Evolutionary conservation across 2,888 invertebrate genomes (phyloP).

Genomic region (Microctonus brassicae): DNA sequence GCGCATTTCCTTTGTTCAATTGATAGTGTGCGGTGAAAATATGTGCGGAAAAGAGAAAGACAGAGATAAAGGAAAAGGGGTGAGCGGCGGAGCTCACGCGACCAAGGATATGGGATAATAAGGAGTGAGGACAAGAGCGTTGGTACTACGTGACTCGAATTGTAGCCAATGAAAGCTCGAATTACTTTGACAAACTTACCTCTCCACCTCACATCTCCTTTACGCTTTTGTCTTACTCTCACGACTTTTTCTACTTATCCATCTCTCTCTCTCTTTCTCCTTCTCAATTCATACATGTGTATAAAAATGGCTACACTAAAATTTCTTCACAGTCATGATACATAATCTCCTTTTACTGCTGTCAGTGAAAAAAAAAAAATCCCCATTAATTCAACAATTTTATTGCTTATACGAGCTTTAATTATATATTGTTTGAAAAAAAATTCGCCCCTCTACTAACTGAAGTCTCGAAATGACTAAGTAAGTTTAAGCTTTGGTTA

Average conservation of each 20-base stretch:
- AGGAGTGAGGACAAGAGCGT: constrained; percentile 48
- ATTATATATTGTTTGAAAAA: neutral
- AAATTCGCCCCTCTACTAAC: too few species aligned
- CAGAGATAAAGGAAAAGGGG: constrained; percentile 34
- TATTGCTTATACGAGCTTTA: neutral
- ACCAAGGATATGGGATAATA: constrained; percentile 42
- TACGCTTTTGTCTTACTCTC: neutral
- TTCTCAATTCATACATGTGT: neutral
- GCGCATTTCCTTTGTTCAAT: constrained; percentile 26
- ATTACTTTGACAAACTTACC: constrained; percentile 64
- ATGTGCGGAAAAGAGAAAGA: constrained; percentile 17
- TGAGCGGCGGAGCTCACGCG: constrained; percentile 36
- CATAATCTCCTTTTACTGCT: neutral
- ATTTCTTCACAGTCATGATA: neutral
- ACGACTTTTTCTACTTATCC: neutral
- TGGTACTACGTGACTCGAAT: constrained; percentile 40
- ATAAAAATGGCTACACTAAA: too few species aligned
- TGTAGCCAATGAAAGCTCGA: constrained; percentile 43
- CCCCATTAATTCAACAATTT: neutral
- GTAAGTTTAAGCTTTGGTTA: too few species aligned
- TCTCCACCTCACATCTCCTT: neutral
- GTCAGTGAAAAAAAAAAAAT: neutral
- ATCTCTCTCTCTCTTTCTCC: neutral
- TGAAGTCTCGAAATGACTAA: too few species aligned
- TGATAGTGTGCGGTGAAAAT: constrained; percentile 22